Base-by-base conservation (phyloP, 2,113 vertebrate species). In the Mustela lutreola region DNA sequence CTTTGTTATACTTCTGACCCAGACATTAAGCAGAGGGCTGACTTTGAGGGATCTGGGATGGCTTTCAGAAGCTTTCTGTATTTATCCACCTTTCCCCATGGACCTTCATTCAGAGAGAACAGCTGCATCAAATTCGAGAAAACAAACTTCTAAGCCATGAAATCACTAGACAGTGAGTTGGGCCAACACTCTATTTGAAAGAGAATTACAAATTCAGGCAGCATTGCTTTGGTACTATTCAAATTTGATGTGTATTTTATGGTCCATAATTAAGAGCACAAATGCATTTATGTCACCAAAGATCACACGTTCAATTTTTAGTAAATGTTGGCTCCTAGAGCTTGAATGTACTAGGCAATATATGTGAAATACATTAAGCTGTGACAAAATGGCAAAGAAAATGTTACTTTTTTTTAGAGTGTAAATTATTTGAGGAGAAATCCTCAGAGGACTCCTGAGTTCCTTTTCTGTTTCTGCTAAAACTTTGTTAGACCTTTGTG, bases 1-100 rank as follows among this genome's bases (percentile, higher is more conserved):
- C 94, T 97, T 97, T 98, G 95, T 97, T 98, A 96, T 96, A 96
- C 96, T 80, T 89, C 92, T 98, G 97, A 95, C 97, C 97, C 97
- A 98, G 97, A 97, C 96, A 97, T 83, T 94, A 94, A 98, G 53
- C 88, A 45, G 60, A 85, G 62, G 92, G 22, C 93, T 97, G 98
- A 98, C 91, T 97, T 97, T 91, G 78, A 98, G 97, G 91, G 70
- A 75, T 98, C 92, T 96, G 45, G 78, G 89, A 78, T 80, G 78
- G 92, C 83, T 98, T 98, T 98, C 98, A 97, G 96, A 95, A 98
- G 97, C 95, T 97, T 96, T 98, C 78, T 82, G 39, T 96, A 84
- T 98, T 98, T 98, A 98, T 97, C 1, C 0, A 83, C 95, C 96
- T 98, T 98, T 97, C 96, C 97, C 93, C 22, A 76, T 0, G 1